Evolutionary conservation across 2,888 invertebrate species (phyloP).

Genomic region (Rotaria socialis): DNA sequence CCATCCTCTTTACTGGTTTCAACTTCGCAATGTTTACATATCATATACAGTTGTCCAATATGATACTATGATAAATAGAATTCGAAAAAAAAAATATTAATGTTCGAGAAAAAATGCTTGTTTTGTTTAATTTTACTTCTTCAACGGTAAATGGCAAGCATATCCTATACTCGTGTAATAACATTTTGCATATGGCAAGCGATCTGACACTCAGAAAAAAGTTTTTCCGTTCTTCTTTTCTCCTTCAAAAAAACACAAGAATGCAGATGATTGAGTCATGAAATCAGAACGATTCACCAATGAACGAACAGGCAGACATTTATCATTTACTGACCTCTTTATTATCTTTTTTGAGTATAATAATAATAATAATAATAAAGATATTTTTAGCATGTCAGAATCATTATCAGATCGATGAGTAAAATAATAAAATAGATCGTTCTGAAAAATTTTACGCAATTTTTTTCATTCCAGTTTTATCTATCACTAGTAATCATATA

Average conservation of each 20-base stretch:
- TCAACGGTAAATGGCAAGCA: constrained; percentile 86
- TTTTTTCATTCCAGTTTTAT: too few species aligned
- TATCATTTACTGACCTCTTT: neutral
- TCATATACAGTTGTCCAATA: constrained; percentile 88
- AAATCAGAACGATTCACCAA: neutral
- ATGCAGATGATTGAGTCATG: neutral
- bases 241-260: neutral
- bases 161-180: constrained; percentile 81
- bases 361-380: too few species aligned
- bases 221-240: neutral
- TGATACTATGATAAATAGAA: constrained; percentile 68
- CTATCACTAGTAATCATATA: too few species aligned
- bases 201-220: neutral
- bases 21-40: constrained; percentile 83
- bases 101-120: neutral
- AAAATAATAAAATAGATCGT: too few species aligned
- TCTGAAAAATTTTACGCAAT: too few species aligned
- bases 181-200: constrained; percentile 63
- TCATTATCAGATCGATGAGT: too few species aligned
- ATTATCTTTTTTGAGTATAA: neutral
- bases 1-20: constrained; percentile 84
- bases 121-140: constrained; percentile 67
- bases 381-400: too few species aligned
- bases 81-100: neutral
- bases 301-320: neutral